phyloP scores from a whole-genome alignment of 2,888 invertebrate species.

The Cantharis lateralis region DNA sequence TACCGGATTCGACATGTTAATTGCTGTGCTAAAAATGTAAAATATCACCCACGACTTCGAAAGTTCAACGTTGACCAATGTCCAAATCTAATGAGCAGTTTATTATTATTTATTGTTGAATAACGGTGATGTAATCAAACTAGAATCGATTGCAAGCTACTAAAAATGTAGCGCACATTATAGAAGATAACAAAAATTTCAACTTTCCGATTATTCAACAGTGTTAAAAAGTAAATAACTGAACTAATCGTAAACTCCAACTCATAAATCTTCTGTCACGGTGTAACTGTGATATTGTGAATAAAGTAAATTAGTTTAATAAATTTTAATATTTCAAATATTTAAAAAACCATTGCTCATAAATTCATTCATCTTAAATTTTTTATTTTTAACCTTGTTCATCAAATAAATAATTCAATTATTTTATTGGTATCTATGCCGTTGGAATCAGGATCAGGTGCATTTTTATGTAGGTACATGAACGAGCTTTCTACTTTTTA shows the following conservation, averaged over 20 bases:
- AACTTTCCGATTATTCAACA: constrained; percentile 1
- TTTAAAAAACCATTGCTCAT: not conserved
- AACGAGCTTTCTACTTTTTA: not conserved
- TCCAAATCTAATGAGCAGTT: constrained; percentile 33
- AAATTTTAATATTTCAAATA: not conserved
- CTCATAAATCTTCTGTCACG: constrained; percentile 6
- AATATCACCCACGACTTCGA: constrained; percentile 45
- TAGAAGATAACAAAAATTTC: constrained; percentile 1
- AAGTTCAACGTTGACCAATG: constrained; percentile 32
- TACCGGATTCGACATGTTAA: constrained; percentile 40
- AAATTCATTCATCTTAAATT: not conserved
- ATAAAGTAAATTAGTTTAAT: not conserved
- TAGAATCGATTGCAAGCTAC: constrained; percentile 15
- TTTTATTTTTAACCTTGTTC: not conserved
- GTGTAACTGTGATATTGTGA: not conserved
- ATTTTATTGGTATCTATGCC: not conserved
- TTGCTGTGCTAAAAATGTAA: constrained; percentile 40
- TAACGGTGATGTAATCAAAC: constrained; percentile 30
- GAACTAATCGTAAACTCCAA: not conserved
- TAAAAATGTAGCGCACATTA: constrained; percentile 4
- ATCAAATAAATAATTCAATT: not conserved
- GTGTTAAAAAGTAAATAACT: not conserved
- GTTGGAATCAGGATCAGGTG: not conserved
- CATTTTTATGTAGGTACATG: not conserved
- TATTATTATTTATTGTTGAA: constrained; percentile 32